Evolutionary conservation across 2,797 vertebrate genomes (phyloP), one percentile per base, ranked within the genome.

Genomic region (Lycodopsis pacificus): DNA sequence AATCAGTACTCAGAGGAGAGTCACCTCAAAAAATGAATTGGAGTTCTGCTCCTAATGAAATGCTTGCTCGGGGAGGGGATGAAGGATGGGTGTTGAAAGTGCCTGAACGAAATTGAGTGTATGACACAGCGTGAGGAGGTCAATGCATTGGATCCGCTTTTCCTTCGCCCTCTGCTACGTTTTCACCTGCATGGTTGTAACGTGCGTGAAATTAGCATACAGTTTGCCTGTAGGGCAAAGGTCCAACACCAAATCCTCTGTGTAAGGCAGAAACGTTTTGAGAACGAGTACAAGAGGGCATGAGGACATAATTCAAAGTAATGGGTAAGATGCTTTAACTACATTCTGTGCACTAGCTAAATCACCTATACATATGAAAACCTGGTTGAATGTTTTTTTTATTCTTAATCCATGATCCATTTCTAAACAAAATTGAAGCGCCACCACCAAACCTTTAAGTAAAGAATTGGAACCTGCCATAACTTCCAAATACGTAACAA

Each of bases 191-290:
- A 70, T 63, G 65, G 58, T 48, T 82, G 30, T 80, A 87, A 83
- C 76, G 66, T 65, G 82, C 82, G 84, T 80, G 68, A 81, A 85
- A 88, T 84, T 56, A 85, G 67, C 78, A 69, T 82, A 32, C 19
- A 78, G 61, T 27, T 27, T 17, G 38, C 54, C 71, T 81, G 70
- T 7, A 7, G 59, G 79, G 59, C 59, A 78, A 74, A 84, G 61
- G 81, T 83, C n/a, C 22, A 56, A 74, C 56, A 51, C 20, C 56
- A 77, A 78, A 78, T 72, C 61, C 22, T 79, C 46, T 74, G 57
- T 75, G 44, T 69, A 3, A 58, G 40, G 74, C 62, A 59, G 76
- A 70, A 58, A 51, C 30, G 54, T 4, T 67, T 61, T 68, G 48
- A 73, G 62, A 48, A n/a, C n/a, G 20, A 72, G 20, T 22, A 59